Evolutionary conservation across 2,888 invertebrate genomes (phyloP).

Genomic region (Eurytoma adleriae): DNA sequence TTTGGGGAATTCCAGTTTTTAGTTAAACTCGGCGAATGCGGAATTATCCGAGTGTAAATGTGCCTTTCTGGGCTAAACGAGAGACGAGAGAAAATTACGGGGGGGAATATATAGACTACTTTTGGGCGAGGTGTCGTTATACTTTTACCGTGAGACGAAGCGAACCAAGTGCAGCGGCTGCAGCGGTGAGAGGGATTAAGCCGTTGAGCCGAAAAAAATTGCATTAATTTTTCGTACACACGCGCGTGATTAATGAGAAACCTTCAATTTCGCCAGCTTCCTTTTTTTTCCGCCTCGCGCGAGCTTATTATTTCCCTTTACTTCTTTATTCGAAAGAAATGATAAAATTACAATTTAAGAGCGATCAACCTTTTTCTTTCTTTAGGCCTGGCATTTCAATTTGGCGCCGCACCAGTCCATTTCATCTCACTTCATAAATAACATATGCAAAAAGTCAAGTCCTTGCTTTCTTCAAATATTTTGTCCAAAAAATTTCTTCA

Average conservation of each 20-base stretch:
- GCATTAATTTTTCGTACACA: conserved; percentile 43
- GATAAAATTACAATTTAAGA: conserved; percentile 41
- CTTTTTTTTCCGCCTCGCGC: background rate
- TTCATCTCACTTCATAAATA: conserved; percentile 33
- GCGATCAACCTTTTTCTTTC: background rate
- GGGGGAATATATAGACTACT: conserved; percentile 26
- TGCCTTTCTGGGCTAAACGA: conserved; percentile 63
- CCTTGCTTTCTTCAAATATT: too few relatives aligned
- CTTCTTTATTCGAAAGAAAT: conserved; percentile 2
- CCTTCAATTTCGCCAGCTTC: conserved; percentile 44
- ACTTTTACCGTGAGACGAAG: conserved; percentile 38
- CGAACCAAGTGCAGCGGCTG: background rate
- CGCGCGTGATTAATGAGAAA: conserved; percentile 40
- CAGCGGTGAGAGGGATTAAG: conserved; percentile 50
- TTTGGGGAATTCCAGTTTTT: conserved; percentile 3
- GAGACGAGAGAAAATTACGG: conserved; percentile 25
- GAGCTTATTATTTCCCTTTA: background rate
- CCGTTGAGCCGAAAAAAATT: conserved; percentile 42
- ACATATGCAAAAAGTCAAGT: too few relatives aligned
- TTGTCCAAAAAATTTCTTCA: too few relatives aligned
- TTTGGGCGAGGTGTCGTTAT: conserved; percentile 36
- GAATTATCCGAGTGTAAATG: conserved; percentile 68
- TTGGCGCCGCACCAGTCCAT: conserved; percentile 29
- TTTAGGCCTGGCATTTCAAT: conserved; percentile 24
- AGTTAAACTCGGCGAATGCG: conserved; percentile 52